Base-by-base conservation (phyloP, 2,888 invertebrate genomes). In the Brachylomia viminalis region DNA sequence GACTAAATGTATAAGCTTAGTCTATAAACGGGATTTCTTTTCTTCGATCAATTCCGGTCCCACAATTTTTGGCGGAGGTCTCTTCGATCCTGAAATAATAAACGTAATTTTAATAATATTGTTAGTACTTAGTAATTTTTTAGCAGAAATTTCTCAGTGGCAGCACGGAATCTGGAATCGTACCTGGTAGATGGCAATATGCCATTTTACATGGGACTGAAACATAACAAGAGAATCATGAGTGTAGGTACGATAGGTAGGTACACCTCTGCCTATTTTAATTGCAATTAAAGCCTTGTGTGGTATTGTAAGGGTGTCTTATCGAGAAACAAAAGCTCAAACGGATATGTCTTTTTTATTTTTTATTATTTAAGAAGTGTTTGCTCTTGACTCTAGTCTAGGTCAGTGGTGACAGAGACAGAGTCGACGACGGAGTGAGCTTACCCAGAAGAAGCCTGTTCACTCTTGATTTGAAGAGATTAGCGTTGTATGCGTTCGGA, bases 1-100 rank as follows among this genome's bases (percentile, higher is more conserved):
- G 38, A 38, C 38, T 67, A 17, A 1, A 59, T 33, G 33, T 11
- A 15, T 5, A 8, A 23, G 23, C 23, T 23, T 4, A n/a, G 11
- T 54, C 33, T 67, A 80, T 23, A 78, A n/a, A 13, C 20, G n/a
- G 2, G 58, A 27, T 61, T 81, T 82, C 52, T 66, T 76, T 47
- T 76, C 85, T 20, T 85, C 81, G 2, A 0, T 3, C 0, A 0
- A 15, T 47, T 84, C 76, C 0, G 56, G 33, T 33, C 64, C 49
- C 23, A 30, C 38, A 42, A 47, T 38, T 72, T 75, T 69, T 20
- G 58, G 71, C 1, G 30, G 23, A 6, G 84, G 27, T 56, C 67
- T 47, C 38, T 76, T 82, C 17, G 82, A 65, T 42, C 82, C 82
- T 83, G 85, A 13, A 80, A 80, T 7, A 59, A 38, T 17, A 69